Percentiles rank a stretch among this genome's conserved stretches.
These are phyloP conservation scores for Rhinogobio ventralis DNA, from an alignment of 2,797 vertebrate genomes.

Conservation along the genomic window DNA sequence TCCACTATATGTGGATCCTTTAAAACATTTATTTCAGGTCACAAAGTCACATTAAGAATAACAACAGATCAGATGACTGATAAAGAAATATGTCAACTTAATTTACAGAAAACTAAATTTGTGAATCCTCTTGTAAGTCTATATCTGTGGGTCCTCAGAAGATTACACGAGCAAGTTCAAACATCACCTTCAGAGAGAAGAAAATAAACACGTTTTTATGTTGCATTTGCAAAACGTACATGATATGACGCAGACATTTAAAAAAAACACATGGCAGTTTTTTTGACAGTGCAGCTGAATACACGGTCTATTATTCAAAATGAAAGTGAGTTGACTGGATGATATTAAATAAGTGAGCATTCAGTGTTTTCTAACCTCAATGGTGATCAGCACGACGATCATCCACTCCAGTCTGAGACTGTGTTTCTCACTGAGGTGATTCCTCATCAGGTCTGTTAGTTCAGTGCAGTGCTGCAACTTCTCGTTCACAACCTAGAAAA, in stretches of 20 bases:
- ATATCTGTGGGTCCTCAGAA: slow-evolving; percentile 72
- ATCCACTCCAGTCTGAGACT: slow-evolving; percentile 95
- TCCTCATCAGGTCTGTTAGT: slow-evolving; percentile 95
- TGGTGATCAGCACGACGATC: slow-evolving; percentile 97
- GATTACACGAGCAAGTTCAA: slow-evolving; percentile 92
- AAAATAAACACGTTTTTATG: slow-evolving; percentile 20
- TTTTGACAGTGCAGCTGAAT: neutral
- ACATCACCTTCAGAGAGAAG: slow-evolving; percentile 86
- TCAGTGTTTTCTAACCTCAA: slow-evolving; percentile 83
- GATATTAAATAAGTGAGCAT: neutral
- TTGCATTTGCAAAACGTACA: neutral
- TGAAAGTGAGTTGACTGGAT: neutral
- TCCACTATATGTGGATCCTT: neutral
- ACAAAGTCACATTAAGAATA: slow-evolving; percentile 3
- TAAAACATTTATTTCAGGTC: neutral
- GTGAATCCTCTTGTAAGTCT: neutral
- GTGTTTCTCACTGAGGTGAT: slow-evolving; percentile 94
- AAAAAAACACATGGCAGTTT: neutral
- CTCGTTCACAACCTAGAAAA: slow-evolving; percentile 92
- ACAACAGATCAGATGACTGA: neutral
- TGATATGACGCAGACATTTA: neutral
- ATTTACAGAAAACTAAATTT: neutral
- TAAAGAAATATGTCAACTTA: neutral
- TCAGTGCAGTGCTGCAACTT: slow-evolving; percentile 97
- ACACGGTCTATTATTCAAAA: neutral